Percentiles rank a stretch among this genome's conserved stretches.
These are phyloP conservation scores for Phylloscopus collybita DNA, from an alignment of 2,797 vertebrate genomes.

Conservation along the genomic window DNA sequence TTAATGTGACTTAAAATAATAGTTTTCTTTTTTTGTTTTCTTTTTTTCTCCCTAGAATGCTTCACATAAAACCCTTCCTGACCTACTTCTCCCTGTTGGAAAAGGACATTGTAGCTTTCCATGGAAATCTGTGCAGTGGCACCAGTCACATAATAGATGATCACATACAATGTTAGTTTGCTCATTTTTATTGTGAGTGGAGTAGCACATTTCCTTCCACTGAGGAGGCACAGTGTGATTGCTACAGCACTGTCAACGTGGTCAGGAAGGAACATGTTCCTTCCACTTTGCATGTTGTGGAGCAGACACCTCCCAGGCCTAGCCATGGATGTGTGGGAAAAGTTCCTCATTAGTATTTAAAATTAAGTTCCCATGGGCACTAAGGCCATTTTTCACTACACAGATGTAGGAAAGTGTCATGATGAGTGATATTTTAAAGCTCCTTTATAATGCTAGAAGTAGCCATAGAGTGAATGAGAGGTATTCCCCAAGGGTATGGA, in stretches of 20 bases:
- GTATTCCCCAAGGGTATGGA: neutral
- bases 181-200: neutral
- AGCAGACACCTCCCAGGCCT: neutral
- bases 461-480: neutral
- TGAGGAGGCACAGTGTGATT: neutral
- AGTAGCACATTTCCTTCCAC: neutral
- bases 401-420: neutral
- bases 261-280: neutral
- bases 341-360: neutral
- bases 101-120: neutral
- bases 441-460: neutral
- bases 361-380: neutral
- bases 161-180: neutral
- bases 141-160: neutral
- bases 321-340: neutral
- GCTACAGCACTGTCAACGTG: neutral
- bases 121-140: neutral
- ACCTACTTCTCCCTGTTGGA: neutral
- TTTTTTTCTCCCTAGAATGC: accelerated
- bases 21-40: neutral
- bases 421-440: neutral
- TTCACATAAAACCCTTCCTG: neutral
- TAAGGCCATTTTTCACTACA: neutral
- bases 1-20: neutral
- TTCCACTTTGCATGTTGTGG: neutral